Evolutionary conservation across 2,888 invertebrate genomes (phyloP), one percentile per base, ranked within the genome.

Genomic region (Asteroscopus sphinx): DNA sequence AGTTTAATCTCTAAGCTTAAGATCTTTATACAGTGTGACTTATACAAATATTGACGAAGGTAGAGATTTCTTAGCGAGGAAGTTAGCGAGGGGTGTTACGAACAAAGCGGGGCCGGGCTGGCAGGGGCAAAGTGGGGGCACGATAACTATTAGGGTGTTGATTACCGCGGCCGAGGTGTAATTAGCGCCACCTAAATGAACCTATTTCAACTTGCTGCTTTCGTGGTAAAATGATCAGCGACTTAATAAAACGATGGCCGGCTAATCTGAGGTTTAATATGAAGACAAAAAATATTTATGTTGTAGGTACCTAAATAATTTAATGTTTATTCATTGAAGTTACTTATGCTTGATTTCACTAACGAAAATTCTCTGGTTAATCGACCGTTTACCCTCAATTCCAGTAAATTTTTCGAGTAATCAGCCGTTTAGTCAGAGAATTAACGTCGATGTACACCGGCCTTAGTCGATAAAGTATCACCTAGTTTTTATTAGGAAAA

Each of bases 141-240:
- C 82, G 81, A 80, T 80, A 75, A 79, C 86, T 86, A 89, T 91
- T 89, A 86, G 88, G 81, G 83, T 80, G 85, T 85, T 88, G 89
- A 91, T 92, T 90, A 88, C 88, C 79, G 77, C 83, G 81, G 83
- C 80, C 81, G 82, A 76, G 82, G 79, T 71, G 85, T 89, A 91
- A 92, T 92, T 92, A 92, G 90, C 91, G 85, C 82, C 81, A 80
- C 81, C 85, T 86, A 88, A 91, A 91, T 88, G 87, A 90, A 89
- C 88, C 89, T 88, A 87, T 89, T 90, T 80, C 85, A 77, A 73
- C 76, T 68, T 73, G 77, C 83, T 87, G 87, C 79, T 82, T 80
- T 79, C 87, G 85, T 84, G 82, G 85, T 87, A 82, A 76, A 64
- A 73, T 75, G 75, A 74, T 76, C 69, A 76, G 67, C 74, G 79